Base-by-base conservation (phyloP, 2,888 invertebrate species). In the Fissipunctia ypsillon region DNA sequence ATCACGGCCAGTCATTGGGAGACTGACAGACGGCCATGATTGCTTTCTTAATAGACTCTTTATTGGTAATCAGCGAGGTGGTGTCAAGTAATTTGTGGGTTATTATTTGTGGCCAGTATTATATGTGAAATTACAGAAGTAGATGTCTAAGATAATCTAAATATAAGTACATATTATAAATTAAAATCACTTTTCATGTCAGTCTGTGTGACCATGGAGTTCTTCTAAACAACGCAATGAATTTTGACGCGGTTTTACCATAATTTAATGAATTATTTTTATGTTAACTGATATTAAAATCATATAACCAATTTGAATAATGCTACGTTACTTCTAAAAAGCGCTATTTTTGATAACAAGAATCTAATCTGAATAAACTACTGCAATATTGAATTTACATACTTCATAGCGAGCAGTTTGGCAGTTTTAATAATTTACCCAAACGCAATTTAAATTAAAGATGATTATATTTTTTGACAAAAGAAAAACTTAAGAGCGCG, bases 1-100 rank as follows among this genome's bases (percentile, higher is more conserved):
- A 90, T 93, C 91, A 90, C 80, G 74, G 72, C 71, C 77, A 87
- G 88, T 87, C 91, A 90, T 90, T 89, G 86, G 80, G 78, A 83
- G 84, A 86, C 86, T 89, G 91, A 90, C 89, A 81, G 86, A 88
- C 76, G 84, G 80, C 78, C 87, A 79, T 85, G 90, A 90, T 91
- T 87, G 86, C 82, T 83, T 87, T 84, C 85, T 83, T 88, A 88
- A 89, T 89, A 86, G 84, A 60, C 43, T 69, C 84, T 75, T 85
- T 88, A 89, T 88, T 86, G 87, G 84, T 86, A 83, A 90, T 89
- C 84, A 90, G 78, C 67, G 56, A 64, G 73, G 75, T 64, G 66
- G 56, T 68, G 78, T 67, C 73, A 79, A 70, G 73, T 83, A 73
- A 77, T 84, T 81, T 83, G 61, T 79, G 48, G 61, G 67, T 56